phyloP scores from a whole-genome alignment of 2,113 vertebrate species.

The Pampusana beccarii region DNA sequence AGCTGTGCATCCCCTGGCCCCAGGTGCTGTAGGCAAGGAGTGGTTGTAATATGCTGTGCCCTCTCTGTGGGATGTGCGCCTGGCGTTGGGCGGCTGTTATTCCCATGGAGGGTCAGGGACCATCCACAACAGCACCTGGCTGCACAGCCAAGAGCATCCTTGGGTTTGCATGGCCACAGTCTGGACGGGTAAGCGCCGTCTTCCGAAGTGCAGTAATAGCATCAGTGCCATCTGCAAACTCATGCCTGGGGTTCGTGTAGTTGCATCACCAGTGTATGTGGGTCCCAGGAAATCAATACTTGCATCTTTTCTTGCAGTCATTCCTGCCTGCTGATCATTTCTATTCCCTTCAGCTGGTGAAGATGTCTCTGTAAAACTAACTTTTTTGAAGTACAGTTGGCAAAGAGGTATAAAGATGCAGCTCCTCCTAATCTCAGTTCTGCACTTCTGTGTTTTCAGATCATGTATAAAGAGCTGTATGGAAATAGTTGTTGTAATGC shows the following conservation, averaged over 20 bases:
- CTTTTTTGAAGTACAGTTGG: background rate
- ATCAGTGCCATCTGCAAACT: background rate
- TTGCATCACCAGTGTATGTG: background rate
- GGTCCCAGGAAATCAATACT: background rate
- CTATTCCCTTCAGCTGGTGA: background rate
- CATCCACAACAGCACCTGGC: background rate
- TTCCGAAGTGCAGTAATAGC: background rate
- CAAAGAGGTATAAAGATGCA: background rate
- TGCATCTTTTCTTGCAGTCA: fast-evolving
- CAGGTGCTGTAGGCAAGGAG: fast-evolving
- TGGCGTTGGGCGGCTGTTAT: background rate
- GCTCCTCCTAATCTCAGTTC: background rate
- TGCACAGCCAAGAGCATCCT: background rate
- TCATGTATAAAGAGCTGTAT: background rate
- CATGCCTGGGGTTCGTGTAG: background rate
- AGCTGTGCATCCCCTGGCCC: background rate
- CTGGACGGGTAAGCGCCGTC: fast-evolving
- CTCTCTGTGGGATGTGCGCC: background rate
- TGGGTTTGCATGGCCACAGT: fast-evolving
- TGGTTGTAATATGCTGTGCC: background rate
- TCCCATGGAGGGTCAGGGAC: fast-evolving
- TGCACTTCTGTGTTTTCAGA: background rate
- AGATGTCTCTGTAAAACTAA: background rate
- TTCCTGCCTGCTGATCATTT: background rate
- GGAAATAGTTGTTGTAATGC: background rate